Conservation (phyloP, 2,113 vertebrate genomes). For the Heterochromis multidens region DNA sequence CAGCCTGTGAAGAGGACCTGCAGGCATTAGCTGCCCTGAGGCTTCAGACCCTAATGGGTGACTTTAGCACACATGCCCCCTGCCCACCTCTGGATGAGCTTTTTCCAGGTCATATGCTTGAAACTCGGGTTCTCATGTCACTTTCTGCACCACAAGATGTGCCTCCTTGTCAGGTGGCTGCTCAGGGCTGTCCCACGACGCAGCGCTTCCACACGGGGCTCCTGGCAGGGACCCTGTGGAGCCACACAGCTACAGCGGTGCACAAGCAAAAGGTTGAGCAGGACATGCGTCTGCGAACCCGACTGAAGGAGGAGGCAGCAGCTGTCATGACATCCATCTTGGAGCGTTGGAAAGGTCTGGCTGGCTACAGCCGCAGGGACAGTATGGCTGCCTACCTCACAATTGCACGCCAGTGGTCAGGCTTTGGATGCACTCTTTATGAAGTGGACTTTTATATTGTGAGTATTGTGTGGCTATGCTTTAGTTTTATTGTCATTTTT, state of each 20-base stretch:
- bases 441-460: slow-evolving; percentile 89
- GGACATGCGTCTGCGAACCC: slow-evolving; percentile 76
- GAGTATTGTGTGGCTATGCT: slow-evolving; percentile 61
- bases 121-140: slow-evolving; percentile 73
- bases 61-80: slow-evolving; percentile 82
- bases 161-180: slow-evolving; percentile 46
- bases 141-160: slow-evolving; percentile 46
- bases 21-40: slow-evolving; percentile 85
- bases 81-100: slow-evolving; percentile 85
- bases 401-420: slow-evolving; percentile 88
- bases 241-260: slow-evolving; percentile 64
- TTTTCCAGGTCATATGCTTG: slow-evolving; percentile 75
- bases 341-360: slow-evolving; percentile 88
- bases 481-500: neutral
- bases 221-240: slow-evolving; percentile 84
- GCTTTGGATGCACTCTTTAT: slow-evolving; percentile 91
- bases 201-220: slow-evolving; percentile 77
- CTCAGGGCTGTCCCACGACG: slow-evolving; percentile 56
- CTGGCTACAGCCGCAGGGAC: slow-evolving; percentile 84
- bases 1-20: slow-evolving; percentile 86
- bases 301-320: slow-evolving; percentile 81
- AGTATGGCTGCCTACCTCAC: slow-evolving; percentile 89
- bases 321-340: slow-evolving; percentile 81
- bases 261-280: slow-evolving; percentile 84
- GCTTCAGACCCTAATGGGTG: slow-evolving; percentile 85